Base-by-base conservation (phyloP, 2,888 invertebrate species). In the Spisula subtruncata region DNA sequence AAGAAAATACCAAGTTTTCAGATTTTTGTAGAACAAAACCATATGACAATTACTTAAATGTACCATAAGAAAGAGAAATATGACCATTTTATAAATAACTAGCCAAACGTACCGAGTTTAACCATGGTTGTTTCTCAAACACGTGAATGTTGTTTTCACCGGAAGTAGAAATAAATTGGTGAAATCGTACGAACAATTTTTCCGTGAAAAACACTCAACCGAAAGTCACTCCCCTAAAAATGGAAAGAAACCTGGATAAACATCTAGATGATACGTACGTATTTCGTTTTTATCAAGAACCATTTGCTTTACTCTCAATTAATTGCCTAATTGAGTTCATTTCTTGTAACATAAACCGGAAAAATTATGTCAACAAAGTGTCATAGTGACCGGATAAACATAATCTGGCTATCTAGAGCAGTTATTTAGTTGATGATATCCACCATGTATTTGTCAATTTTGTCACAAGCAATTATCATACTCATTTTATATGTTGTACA, bases 231-330 rank as follows among this genome's bases (percentile, higher is more conserved):
- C 75, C 75, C 75, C 75, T 48, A 14, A 0, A 56, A 92, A 95
- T 95, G 95, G 95, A 95, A 92, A 94, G 94, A 89, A 88, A 90
- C 48, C 89, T 95, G 14, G 94, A 95, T 86, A 94, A 94, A 87
- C 93, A 93, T 51, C 85, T 95, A 18, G 95, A 94, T 81, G 95
- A 94, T 87, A 93, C 93, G 95, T 95, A 93, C 85, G 56, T 46
- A 41, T 12, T 66, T 10, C n/a, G 25, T 25, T 66, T 66, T 25
- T 66, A 25, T 25, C n/a, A 66, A 66, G 5, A 25, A 6, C 25
- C n/a, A 5, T 66, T 4, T 66, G 25, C 60, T 66, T 0, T 66
- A 1, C 6, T 66, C 60, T 25, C 25, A 6, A 12, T 25, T 4
- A 2, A 66, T 25, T 66, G 60, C 25, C 25, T 5, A 25, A 25